phyloP scores from a whole-genome alignment of 2,113 vertebrate species.

The Eublepharis macularius region DNA sequence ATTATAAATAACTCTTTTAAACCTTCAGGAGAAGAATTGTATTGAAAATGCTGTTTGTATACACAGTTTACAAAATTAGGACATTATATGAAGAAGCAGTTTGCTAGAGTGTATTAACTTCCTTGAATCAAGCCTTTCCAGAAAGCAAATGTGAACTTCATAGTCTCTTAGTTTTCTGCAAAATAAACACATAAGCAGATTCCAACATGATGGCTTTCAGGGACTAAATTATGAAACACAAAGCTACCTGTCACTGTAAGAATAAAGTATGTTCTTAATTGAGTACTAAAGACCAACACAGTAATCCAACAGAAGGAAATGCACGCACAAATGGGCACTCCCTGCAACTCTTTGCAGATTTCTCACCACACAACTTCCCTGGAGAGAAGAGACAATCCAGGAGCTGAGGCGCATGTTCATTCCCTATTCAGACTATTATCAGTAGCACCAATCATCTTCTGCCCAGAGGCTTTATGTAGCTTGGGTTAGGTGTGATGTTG shows the following conservation, averaged over 20 bases:
- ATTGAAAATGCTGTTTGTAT: neutral
- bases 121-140: neutral
- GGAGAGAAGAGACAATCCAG: neutral
- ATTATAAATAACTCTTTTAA: neutral
- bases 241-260: neutral
- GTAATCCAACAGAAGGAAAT: neutral
- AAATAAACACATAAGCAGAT: neutral
- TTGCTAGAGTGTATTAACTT: neutral
- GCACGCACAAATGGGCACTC: neutral
- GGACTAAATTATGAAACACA: neutral
- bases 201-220: neutral
- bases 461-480: too few relatives aligned
- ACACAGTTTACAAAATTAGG: constrained; percentile 1
- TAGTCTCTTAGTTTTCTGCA: constrained; percentile 11
- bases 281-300: neutral
- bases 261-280: neutral
- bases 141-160: neutral
- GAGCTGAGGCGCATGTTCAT: too few relatives aligned
- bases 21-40: neutral
- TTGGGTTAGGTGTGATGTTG: too few relatives aligned
- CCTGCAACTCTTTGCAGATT: too few relatives aligned
- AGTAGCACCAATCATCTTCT: too few relatives aligned
- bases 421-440: neutral
- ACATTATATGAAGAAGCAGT: neutral
- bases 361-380: too few relatives aligned